Evolutionary conservation across 1,140 invertebrate genomes (phyloP), one percentile per base, ranked within the genome.

Genomic region (Drosophila watanabei): DNA sequence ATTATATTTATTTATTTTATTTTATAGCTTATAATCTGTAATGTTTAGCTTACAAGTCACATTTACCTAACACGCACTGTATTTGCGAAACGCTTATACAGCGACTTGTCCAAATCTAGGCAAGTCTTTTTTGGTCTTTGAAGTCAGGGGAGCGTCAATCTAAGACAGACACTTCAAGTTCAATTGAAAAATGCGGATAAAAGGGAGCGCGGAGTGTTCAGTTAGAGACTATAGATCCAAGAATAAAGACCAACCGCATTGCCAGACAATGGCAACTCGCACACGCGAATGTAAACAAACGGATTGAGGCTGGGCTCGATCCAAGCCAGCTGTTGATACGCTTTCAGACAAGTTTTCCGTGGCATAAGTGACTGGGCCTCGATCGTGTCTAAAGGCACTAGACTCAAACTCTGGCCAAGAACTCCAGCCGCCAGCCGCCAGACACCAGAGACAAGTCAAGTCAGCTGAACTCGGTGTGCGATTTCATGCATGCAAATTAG

Each of bases 401-500:
- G 58, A 54, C 37, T 75, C 32, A 37, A 68, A 68, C 66, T 65
- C 35, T 11, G 45, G n/a, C 51, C 54, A 14, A 60, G 46, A 73
- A 73, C 71, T 61, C 56, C 71, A 73, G 43, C 13, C 24, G 41
- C 45, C 43, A 45, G 43, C 10, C 43, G 35, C 13, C 18, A 54
- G 33, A 57, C 54, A 57, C 54, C 35, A 28, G 20, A 39, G 66
- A 69, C 66, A 70, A 68, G 66, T 70, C 66, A 73, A 73, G 71
- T 61, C 68, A 72, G 39, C 64, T 71, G 68, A 71, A 71, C 68
- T 84, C 57, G 64, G 78, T 72, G 72, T 78, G 76, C 84, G 82
- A 87, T 88, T 87, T 89, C 66, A 82, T 90, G 86, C 86, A 89
- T 89, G 86, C 86, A 89, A 90, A 89, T 89, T 90, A 86, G 86